These are phyloP conservation scores for Bombus picipes DNA, from an alignment of 1,140 invertebrate species.

Conservation along the genomic window DNA sequence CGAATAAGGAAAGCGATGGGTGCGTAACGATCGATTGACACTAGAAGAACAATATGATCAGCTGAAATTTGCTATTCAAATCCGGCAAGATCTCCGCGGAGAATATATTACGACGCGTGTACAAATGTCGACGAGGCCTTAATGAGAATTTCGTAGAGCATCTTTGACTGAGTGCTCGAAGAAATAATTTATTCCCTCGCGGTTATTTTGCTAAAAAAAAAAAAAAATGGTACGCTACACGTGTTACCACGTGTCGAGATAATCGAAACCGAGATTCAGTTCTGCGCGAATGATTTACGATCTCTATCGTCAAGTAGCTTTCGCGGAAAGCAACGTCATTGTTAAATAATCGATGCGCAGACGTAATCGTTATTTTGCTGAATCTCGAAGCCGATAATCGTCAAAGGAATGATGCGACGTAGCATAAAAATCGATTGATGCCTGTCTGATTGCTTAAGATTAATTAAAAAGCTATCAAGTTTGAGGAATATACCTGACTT, in stretches of 20 bases:
- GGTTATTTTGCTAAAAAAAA: neutral
- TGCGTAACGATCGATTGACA: neutral
- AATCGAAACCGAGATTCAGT: neutral
- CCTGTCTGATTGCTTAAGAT: neutral
- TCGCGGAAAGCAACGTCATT: neutral
- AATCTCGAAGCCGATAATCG: neutral
- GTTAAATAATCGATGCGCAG: neutral
- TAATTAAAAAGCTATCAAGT: neutral
- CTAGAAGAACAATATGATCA: constrained; percentile 24
- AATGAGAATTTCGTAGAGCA: constrained; percentile 7
- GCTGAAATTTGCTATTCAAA: constrained; percentile 64
- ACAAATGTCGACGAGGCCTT: constrained; percentile 45
- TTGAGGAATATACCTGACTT: neutral
- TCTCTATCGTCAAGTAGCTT: neutral
- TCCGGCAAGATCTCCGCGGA: neutral
- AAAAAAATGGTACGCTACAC: neutral
- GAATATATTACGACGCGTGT: constrained; percentile 13
- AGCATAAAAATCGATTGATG: neutral
- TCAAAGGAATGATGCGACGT: no score
- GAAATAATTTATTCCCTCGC: constrained; percentile 24
- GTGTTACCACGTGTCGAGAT: neutral
- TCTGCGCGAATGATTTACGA: neutral
- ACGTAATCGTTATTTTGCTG: neutral
- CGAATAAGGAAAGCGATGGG: neutral
- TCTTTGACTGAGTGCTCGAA: neutral